These are phyloP conservation scores for Toxotes chatareus DNA, from an alignment of 2,113 vertebrate species.

Conservation along the genomic window DNA sequence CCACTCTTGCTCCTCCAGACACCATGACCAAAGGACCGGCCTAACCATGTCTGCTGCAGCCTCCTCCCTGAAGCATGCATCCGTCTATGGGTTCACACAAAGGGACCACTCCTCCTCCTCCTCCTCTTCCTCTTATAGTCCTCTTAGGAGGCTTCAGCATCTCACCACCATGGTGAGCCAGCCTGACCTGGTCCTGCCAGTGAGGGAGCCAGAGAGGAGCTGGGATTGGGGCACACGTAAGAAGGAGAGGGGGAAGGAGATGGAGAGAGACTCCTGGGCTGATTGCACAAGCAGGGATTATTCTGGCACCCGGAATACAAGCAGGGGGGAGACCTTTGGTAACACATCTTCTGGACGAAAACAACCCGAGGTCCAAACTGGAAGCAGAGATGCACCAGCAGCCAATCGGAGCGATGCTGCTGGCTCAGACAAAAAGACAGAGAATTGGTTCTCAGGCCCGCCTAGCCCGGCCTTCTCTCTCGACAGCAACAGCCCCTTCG, in stretches of 20 bases:
- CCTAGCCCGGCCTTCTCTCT: constrained; percentile 84
- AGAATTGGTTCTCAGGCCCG: constrained; percentile 71
- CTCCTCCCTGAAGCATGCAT: constrained; percentile 79
- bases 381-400: constrained; percentile 17
- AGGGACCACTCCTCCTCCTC: constrained; percentile 74
- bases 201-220: constrained; percentile 50
- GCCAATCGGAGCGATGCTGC: constrained; percentile 24
- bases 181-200: constrained; percentile 71
- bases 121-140: constrained; percentile 85
- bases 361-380: neutral
- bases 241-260: constrained; percentile 38
- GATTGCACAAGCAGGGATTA: constrained; percentile 50
- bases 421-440: constrained; percentile 58
- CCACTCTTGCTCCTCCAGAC: constrained; percentile 76
- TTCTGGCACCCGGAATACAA: constrained; percentile 29
- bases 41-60: constrained; percentile 81
- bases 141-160: constrained; percentile 89
- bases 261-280: constrained; percentile 48
- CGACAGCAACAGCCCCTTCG: constrained; percentile 82
- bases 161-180: constrained; percentile 92
- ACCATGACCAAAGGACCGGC: constrained; percentile 78
- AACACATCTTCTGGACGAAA: constrained; percentile 40
- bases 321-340: constrained; percentile 36
- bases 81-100: constrained; percentile 83
- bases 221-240: constrained; percentile 58